phyloP scores from a whole-genome alignment of 2,113 vertebrate genomes.

The Neodontobutis hainanensis region DNA sequence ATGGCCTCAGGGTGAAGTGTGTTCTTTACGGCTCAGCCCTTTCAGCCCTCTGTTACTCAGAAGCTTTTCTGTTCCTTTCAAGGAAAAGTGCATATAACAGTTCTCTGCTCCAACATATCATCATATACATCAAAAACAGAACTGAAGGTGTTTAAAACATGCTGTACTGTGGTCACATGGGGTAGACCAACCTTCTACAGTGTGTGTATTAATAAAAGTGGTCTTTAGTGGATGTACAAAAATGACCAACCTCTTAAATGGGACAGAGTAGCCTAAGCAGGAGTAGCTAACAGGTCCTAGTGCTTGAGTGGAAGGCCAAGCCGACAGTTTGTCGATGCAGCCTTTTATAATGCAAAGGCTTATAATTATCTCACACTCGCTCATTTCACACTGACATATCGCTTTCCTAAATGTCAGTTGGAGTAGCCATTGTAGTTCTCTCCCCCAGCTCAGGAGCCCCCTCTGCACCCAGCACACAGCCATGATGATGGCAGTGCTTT shows the following conservation, averaged over 20 bases:
- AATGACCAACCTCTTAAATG: conserved; percentile 73
- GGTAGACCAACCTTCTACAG: conserved; percentile 21
- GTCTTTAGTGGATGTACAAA: conserved; percentile 62
- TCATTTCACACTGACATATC: conserved; percentile 85
- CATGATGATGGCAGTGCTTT: conserved; percentile 78
- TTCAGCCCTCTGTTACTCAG: conserved; percentile 40
- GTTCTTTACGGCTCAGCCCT: conserved; percentile 65
- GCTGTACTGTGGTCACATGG: conserved; percentile 25
- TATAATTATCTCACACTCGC: conserved; percentile 90
- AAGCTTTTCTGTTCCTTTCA: conserved; percentile 34
- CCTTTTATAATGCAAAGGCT: conserved; percentile 86
- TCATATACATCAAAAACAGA: conserved; percentile 52
- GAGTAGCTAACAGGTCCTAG: conserved; percentile 64
- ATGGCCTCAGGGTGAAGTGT: conserved; percentile 72
- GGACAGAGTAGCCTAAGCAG: conserved; percentile 64
- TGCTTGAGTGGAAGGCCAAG: conserved; percentile 66
- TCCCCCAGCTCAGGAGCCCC: conserved; percentile 62
- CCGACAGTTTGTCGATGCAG: conserved; percentile 82
- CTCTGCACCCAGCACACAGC: conserved; percentile 81
- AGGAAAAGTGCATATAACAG: conserved; percentile 46
- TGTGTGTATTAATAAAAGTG: conserved; percentile 15
- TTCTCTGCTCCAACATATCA: conserved; percentile 32
- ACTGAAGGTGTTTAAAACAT: conserved; percentile 24
- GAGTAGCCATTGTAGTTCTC: conserved; percentile 73
- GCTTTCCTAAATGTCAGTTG: conserved; percentile 93